These are phyloP conservation scores for Mesoligia furuncula DNA, from an alignment of 2,888 invertebrate genomes.

Conservation along the genomic window DNA sequence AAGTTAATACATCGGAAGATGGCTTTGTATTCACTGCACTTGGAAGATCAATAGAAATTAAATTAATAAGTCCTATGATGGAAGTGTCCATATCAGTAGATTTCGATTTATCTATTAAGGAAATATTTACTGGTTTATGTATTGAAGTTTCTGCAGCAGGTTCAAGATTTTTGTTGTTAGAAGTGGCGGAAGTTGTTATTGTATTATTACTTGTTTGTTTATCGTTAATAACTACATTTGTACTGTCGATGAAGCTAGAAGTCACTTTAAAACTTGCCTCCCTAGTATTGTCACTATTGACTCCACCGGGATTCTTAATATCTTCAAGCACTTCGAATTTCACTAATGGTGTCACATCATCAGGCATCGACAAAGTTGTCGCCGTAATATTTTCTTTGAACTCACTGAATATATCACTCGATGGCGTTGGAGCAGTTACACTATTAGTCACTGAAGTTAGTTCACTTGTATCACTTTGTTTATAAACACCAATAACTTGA, in stretches of 20 bases:
- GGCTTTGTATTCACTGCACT: neutral
- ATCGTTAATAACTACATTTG: slow-evolving; percentile 14
- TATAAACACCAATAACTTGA: slow-evolving; percentile 44
- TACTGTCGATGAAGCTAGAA: slow-evolving; percentile 7
- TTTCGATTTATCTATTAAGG: slow-evolving; percentile 22
- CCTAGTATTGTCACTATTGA: slow-evolving; percentile 7
- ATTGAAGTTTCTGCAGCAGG: slow-evolving; percentile 11
- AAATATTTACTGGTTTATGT: slow-evolving; percentile 11
- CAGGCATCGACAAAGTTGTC: slow-evolving; percentile 17
- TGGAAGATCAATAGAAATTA: slow-evolving; percentile 24
- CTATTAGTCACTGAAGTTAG: slow-evolving; percentile 31
- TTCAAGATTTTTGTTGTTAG: slow-evolving; percentile 10
- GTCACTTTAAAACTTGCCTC: slow-evolving; percentile 7
- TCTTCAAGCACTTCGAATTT: slow-evolving; percentile 22
- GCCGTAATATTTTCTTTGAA: slow-evolving; percentile 22
- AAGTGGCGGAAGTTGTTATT: slow-evolving; percentile 10
- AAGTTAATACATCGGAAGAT: slow-evolving; percentile 6
- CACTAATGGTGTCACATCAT: slow-evolving; percentile 21
- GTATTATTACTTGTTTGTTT: slow-evolving; percentile 14
- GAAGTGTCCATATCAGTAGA: slow-evolving; percentile 25
- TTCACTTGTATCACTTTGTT: slow-evolving; percentile 47
- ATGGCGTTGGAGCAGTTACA: slow-evolving; percentile 31
- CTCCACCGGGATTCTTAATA: slow-evolving; percentile 4
- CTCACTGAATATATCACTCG: slow-evolving; percentile 12
- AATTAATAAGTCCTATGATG: slow-evolving; percentile 34